Evolutionary conservation across 2,888 invertebrate species (phyloP).

Genomic region (Drosophila maculinotata): DNA sequence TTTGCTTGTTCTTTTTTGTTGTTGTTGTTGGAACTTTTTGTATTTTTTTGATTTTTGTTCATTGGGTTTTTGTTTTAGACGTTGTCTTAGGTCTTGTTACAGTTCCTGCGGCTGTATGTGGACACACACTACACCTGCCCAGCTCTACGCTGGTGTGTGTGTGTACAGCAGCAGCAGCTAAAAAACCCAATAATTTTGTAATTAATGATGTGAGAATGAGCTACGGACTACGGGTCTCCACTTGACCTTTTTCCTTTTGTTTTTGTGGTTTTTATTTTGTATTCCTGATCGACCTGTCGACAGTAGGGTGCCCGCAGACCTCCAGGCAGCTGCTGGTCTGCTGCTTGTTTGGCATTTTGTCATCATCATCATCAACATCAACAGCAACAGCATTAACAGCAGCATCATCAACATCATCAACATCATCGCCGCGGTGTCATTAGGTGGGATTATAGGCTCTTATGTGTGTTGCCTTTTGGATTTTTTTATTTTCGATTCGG

Average conservation of each 20-base stretch:
- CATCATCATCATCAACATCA: slow-evolving; percentile 66
- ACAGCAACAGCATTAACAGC: slow-evolving; percentile 29
- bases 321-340: slow-evolving; percentile 64
- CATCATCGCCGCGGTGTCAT: slow-evolving; percentile 42
- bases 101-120: slow-evolving; percentile 71
- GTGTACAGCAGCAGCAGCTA: slow-evolving; percentile 21
- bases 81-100: slow-evolving; percentile 67
- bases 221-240: slow-evolving; percentile 65
- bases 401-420: slow-evolving; percentile 36
- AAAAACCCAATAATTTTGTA: slow-evolving; percentile 76
- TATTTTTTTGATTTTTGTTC: slow-evolving; percentile 17
- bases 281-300: slow-evolving; percentile 51
- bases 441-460: slow-evolving; percentile 56
- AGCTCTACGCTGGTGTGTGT: slow-evolving; percentile 18
- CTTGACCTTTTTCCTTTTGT: slow-evolving; percentile 63
- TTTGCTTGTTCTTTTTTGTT: slow-evolving; percentile 23
- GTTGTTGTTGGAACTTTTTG: too few relatives aligned
- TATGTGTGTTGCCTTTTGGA: slow-evolving; percentile 35
- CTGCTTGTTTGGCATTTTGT: slow-evolving; percentile 72
- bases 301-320: slow-evolving; percentile 74
- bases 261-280: slow-evolving; percentile 14
- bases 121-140: slow-evolving; percentile 57
- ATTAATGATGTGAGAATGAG: slow-evolving; percentile 82
- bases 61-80: slow-evolving; percentile 21
- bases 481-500: slow-evolving; percentile 12